Conservation (phyloP, 2,113 vertebrate species). For the Oxyura jamaicensis region DNA sequence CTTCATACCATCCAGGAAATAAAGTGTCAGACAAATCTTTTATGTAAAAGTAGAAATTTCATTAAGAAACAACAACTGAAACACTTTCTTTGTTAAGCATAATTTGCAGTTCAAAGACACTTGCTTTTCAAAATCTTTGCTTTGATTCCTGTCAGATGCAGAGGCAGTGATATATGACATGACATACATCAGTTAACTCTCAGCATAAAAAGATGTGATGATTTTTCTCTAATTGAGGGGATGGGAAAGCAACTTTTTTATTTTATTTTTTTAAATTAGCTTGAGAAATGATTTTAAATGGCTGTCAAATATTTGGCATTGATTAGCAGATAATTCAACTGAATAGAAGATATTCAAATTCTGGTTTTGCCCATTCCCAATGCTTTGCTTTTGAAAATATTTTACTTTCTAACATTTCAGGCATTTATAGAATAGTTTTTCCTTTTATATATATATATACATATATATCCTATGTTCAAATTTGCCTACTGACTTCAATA, state of each 20-base stretch:
- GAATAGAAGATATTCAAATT: background rate
- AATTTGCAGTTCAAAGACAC: conserved; percentile 28
- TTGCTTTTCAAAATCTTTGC: conserved; percentile 21
- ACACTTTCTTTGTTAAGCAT: conserved; percentile 10
- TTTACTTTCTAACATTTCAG: background rate
- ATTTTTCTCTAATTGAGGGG: conserved; percentile 20
- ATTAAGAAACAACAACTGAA: conserved; percentile 5
- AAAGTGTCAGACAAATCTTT: background rate
- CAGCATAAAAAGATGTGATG: background rate
- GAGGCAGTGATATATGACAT: background rate
- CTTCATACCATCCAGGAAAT: background rate
- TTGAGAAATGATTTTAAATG: conserved; percentile 3
- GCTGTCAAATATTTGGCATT: background rate
- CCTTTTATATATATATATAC: background rate
- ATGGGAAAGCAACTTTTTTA: background rate
- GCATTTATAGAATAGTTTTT: background rate
- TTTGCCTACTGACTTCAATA: conserved; percentile 14
- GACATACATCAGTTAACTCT: background rate
- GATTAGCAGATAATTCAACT: background rate
- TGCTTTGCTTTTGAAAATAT: background rate
- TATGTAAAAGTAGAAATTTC: background rate
- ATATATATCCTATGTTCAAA: background rate
- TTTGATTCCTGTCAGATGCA: conserved; percentile 35
- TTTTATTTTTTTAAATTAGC: background rate
- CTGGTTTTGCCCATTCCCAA: background rate